phyloP scores from a whole-genome alignment of 1,140 invertebrate species.

The Neodiprion pinetum region DNA sequence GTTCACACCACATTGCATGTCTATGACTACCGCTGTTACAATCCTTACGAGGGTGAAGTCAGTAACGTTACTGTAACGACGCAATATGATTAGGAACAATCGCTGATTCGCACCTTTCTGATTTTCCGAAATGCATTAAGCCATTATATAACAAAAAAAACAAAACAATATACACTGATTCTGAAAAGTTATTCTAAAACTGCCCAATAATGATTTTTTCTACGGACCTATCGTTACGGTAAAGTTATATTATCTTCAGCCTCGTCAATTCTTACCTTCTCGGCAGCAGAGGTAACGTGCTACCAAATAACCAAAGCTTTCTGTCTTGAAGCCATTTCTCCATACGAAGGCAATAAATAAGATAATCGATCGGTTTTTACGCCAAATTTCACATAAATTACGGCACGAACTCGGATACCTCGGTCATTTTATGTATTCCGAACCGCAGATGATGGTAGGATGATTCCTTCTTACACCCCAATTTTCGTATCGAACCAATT shows the following conservation, averaged over 20 bases:
- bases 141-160: neutral
- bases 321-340: slow-evolving; percentile 90
- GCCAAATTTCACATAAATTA: too few species aligned
- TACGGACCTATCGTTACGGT: neutral
- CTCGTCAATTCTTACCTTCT: slow-evolving; percentile 68
- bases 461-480: too few species aligned
- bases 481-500: too few species aligned
- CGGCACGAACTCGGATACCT: neutral
- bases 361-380: slow-evolving; percentile 7
- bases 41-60: too few species aligned
- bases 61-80: too few species aligned
- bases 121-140: too few species aligned
- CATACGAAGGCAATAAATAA: slow-evolving; percentile 64
- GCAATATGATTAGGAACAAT: too few species aligned
- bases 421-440: neutral
- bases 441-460: neutral
- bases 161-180: neutral
- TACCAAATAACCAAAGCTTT: slow-evolving; percentile 86
- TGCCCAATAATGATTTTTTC: neutral
- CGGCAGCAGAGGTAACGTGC: slow-evolving; percentile 80
- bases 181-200: neutral
- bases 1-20: too few species aligned
- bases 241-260: neutral
- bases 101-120: too few species aligned
- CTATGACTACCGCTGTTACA: too few species aligned